Conservation (phyloP, 2,113 vertebrate species). For the Sminthopsis crassicaudata region DNA sequence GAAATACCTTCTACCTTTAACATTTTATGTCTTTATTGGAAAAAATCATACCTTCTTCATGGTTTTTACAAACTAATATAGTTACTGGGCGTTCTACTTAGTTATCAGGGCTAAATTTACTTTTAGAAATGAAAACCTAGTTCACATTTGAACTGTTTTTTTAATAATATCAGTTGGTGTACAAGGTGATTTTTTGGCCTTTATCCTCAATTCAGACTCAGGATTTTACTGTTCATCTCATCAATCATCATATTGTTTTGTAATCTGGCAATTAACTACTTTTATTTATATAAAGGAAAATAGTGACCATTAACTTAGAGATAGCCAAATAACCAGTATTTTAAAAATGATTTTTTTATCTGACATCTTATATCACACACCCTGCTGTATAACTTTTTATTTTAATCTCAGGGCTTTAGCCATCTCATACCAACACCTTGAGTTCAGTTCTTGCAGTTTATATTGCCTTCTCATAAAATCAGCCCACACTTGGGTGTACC, state of each 20-base stretch:
- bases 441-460: slow-evolving; percentile 56
- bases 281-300: slow-evolving; percentile 39
- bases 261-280: not conserved
- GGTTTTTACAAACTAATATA: not conserved
- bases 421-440: slow-evolving; percentile 59
- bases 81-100: not conserved
- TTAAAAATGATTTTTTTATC: not conserved
- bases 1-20: not conserved
- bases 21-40: not conserved
- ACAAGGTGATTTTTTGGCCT: slow-evolving; percentile 33
- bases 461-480: slow-evolving; percentile 69
- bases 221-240: slow-evolving; percentile 23
- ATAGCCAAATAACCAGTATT: not conserved
- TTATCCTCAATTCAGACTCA: not conserved
- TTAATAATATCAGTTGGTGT: not conserved
- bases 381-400: slow-evolving; percentile 1
- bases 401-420: slow-evolving; percentile 58
- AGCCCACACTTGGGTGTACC: slow-evolving; percentile 45
- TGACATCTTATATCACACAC: slow-evolving; percentile 28
- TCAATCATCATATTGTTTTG: slow-evolving; percentile 24
- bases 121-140: not conserved
- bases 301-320: not conserved
- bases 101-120: not conserved
- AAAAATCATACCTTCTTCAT: not conserved
- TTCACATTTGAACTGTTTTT: not conserved